phyloP scores from a whole-genome alignment of 2,888 invertebrate species.

The Spisula subtruncata region DNA sequence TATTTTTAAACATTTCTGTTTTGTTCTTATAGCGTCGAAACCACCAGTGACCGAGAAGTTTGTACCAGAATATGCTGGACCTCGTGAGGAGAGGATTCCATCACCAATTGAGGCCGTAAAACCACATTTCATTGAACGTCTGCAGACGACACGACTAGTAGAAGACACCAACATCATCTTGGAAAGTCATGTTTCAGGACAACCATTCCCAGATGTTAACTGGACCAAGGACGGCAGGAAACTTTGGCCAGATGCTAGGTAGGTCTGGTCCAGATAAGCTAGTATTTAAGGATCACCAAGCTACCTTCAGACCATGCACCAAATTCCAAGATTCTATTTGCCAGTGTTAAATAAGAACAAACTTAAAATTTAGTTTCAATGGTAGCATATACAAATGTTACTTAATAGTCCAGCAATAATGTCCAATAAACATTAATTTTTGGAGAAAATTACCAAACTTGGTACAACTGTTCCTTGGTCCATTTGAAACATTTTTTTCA shows the following conservation, averaged over 20 bases:
- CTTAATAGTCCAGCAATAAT: too few relatives aligned
- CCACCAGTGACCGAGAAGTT: conserved; percentile 61
- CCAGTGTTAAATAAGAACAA: too few relatives aligned
- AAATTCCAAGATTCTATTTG: too few relatives aligned
- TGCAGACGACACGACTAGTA: conserved; percentile 84
- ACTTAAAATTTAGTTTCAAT: too few relatives aligned
- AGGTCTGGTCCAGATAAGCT: conserved; percentile 23
- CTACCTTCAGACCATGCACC: too few relatives aligned
- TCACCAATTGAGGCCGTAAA: conserved; percentile 78
- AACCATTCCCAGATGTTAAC: conserved; percentile 86
- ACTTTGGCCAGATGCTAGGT: conserved; percentile 86
- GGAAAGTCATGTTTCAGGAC: conserved; percentile 85
- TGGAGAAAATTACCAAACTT: too few relatives aligned
- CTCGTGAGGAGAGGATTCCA: conserved; percentile 73
- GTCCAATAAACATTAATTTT: too few relatives aligned
- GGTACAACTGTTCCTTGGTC: too few relatives aligned
- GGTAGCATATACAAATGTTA: too few relatives aligned
- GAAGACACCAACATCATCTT: conserved; percentile 87
- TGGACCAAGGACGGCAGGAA: conserved; percentile 85
- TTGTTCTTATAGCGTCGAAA: conserved; percentile 30
- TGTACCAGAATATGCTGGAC: conserved; percentile 59
- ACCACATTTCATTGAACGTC: conserved; percentile 80
- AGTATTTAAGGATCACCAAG: too few relatives aligned
- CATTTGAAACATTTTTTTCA: too few relatives aligned
- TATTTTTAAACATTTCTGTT: neutral